Percentiles rank a stretch among this genome's conserved stretches.
Evolutionary conservation across 2,797 vertebrate species (phyloP).

Genomic region (Apogon talboti): DNA sequence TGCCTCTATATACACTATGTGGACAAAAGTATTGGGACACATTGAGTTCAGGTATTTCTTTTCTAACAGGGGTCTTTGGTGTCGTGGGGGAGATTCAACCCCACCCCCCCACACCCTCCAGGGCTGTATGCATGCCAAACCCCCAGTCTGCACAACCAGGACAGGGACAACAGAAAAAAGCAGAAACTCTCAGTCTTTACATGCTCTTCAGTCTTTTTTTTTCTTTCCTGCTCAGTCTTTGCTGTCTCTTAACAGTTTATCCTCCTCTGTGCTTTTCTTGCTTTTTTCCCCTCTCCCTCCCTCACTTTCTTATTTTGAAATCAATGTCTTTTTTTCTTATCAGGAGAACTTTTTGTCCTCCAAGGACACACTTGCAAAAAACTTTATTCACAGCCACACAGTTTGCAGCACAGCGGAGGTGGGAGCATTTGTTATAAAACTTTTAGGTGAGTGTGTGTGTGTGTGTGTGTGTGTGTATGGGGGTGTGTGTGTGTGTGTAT

Average conservation of each 20-base stretch:
- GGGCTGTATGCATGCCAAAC: slow-evolving; percentile 43
- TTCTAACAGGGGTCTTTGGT: too few species aligned
- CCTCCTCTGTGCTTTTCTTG: not conserved
- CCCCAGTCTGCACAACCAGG: slow-evolving; percentile 43
- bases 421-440: slow-evolving; percentile 57
- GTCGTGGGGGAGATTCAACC: slow-evolving; percentile 54
- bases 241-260: slow-evolving; percentile 4
- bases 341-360: slow-evolving; percentile 59
- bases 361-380: slow-evolving; percentile 53
- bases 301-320: slow-evolving; percentile 48
- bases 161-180: slow-evolving; percentile 8
- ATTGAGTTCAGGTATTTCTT: too few species aligned
- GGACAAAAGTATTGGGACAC: too few species aligned
- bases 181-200: slow-evolving; percentile 20
- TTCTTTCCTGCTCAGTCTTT: slow-evolving; percentile 7
- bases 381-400: slow-evolving; percentile 55
- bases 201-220: slow-evolving; percentile 12
- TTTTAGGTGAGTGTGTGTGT: slow-evolving; percentile 40
- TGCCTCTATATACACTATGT: too few species aligned
- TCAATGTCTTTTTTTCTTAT: slow-evolving; percentile 41
- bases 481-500: not conserved
- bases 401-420: slow-evolving; percentile 55
- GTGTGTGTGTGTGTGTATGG: not conserved
- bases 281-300: slow-evolving; percentile 4
- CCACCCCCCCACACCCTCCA: too few species aligned